These are phyloP conservation scores for Helicoverpa armigera DNA, from an alignment of 1,140 invertebrate species.

Conservation along the genomic window DNA sequence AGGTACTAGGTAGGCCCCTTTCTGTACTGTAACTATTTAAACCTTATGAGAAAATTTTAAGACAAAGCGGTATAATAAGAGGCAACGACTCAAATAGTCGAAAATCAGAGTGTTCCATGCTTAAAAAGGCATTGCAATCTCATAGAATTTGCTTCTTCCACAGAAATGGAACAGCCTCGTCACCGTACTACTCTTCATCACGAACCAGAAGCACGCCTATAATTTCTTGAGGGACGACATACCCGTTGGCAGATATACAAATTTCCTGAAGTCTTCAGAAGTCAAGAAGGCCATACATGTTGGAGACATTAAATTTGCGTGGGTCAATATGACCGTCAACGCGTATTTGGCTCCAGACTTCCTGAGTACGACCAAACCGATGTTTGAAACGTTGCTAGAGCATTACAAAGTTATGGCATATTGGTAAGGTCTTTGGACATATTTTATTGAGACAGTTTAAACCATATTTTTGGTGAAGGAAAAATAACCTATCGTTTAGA, in stretches of 20 bases:
- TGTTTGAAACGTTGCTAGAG: conserved; percentile 88
- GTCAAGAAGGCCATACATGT: conserved; percentile 85
- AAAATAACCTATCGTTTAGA: too few relatives aligned
- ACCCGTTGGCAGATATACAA: conserved; percentile 66
- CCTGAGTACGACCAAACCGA: conserved; percentile 90
- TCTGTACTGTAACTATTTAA: too few relatives aligned
- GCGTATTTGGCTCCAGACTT: conserved; percentile 90
- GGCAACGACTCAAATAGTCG: too few relatives aligned
- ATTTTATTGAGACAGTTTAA: too few relatives aligned
- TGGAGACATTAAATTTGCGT: conserved; percentile 85
- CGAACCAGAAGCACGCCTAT: conserved; percentile 86
- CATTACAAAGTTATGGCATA: conserved; percentile 91
- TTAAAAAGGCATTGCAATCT: too few relatives aligned
- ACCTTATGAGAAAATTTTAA: too few relatives aligned
- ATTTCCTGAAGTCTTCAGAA: conserved; percentile 87
- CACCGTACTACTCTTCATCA: conserved; percentile 85
- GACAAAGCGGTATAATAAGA: too few relatives aligned
- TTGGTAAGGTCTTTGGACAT: conserved; percentile 69
- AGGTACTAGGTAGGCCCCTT: too few relatives aligned
- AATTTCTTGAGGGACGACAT: conserved; percentile 90
- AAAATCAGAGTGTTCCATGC: too few relatives aligned
- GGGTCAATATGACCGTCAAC: conserved; percentile 87
- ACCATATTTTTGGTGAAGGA: too few relatives aligned
- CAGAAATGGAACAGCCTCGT: conserved; percentile 80
- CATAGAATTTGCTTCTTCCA: neutral